Conservation (phyloP, 2,888 invertebrate genomes). For the Caenorhabditis plicata region DNA sequence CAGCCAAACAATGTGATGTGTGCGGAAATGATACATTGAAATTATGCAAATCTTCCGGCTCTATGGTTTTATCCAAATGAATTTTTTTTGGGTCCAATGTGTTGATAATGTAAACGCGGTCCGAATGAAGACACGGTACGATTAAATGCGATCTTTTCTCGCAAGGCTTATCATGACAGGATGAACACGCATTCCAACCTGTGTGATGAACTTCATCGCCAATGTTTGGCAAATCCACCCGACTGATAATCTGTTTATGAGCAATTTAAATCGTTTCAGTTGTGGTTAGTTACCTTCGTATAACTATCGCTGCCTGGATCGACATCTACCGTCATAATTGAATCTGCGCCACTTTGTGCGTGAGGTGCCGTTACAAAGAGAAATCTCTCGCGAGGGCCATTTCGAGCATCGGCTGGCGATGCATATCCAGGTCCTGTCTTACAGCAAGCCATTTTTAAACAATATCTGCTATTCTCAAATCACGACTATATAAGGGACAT, state of each 20-base stretch:
- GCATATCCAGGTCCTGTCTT: constrained; percentile 71
- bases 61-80: constrained; percentile 73
- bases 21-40: constrained; percentile 84
- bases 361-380: constrained; percentile 80
- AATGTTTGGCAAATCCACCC: constrained; percentile 77
- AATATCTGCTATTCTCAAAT: too few relatives aligned
- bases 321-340: constrained; percentile 86
- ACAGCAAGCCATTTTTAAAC: too few relatives aligned
- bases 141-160: constrained; percentile 76
- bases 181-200: constrained; percentile 96
- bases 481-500: too few relatives aligned
- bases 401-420: constrained; percentile 76
- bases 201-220: constrained; percentile 91
- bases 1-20: constrained; percentile 87
- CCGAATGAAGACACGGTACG: constrained; percentile 79
- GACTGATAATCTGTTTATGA: constrained; percentile 78
- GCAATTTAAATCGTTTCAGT: too few relatives aligned
- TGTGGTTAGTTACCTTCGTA: constrained; percentile 14
- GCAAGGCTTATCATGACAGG: constrained; percentile 73
- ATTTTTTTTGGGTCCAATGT: constrained; percentile 55
- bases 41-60: constrained; percentile 78
- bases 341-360: constrained; percentile 75
- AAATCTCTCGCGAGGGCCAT: constrained; percentile 77
- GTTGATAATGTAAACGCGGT: constrained; percentile 83
- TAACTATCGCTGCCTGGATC: constrained; percentile 82